Evolutionary conservation across 2,113 vertebrate species (phyloP).

Genomic region (Alaudala cheleensis): DNA sequence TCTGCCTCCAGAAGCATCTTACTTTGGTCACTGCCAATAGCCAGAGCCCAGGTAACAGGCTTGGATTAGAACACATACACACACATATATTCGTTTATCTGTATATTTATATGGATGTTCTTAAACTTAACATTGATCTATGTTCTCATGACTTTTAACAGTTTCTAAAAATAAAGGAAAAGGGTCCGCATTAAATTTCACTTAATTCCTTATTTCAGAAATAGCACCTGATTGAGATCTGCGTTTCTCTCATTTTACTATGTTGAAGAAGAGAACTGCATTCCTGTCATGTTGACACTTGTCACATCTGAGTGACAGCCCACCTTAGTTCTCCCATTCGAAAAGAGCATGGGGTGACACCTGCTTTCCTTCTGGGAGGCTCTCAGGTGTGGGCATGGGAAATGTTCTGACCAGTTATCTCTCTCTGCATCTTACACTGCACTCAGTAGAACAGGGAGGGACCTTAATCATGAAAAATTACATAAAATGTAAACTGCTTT

Average conservation of each 20-base stretch:
- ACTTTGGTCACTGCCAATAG: background rate
- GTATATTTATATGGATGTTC: rapidly evolving
- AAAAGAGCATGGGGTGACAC: background rate
- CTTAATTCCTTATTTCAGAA: background rate
- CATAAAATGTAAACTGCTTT: background rate
- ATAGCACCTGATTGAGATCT: background rate
- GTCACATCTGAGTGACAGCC: background rate
- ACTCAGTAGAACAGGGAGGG: background rate
- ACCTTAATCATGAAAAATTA: background rate
- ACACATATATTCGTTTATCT: rapidly evolving
- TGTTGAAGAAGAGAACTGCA: background rate
- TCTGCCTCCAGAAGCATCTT: background rate
- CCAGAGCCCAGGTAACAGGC: background rate
- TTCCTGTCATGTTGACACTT: background rate
- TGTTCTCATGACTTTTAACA: background rate
- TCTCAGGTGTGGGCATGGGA: background rate
- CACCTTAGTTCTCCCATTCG: background rate
- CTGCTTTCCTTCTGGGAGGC: background rate
- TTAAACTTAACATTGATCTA: background rate
- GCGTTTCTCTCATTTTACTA: background rate
- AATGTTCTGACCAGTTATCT: background rate
- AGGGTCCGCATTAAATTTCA: background rate
- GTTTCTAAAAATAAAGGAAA: background rate
- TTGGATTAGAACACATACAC: background rate
- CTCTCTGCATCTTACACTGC: background rate